Evolutionary conservation across 1,140 invertebrate species (phyloP), one percentile per base, ranked within the genome.

Genomic region (Pseudobourletiella spinata): DNA sequence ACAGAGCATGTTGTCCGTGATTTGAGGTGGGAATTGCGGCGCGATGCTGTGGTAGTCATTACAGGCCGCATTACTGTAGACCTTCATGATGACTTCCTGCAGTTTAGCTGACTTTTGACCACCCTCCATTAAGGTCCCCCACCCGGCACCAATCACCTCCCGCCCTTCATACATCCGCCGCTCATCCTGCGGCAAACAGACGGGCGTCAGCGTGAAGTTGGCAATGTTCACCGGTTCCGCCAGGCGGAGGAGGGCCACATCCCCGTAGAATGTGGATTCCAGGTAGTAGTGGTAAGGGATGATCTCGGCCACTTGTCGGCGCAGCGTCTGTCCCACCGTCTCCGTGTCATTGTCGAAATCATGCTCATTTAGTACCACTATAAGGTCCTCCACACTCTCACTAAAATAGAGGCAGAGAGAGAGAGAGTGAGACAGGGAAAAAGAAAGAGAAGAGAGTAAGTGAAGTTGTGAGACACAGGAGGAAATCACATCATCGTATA

Each of bases 1-100:
- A 50, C 68, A 70, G 16, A 70, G 32, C 68, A 70, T 70, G 29
- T 65, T 66, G 22, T 70, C 65, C 11, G 61, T 66, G 28, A 68
- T 63, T 56, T 68, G 66, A 0, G 61, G 67, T 4, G 67, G 67
- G 32, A 59, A 61, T 46, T 61, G 63, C 0, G 64, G 63, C 0
- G n/a, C 26, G 14, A 56, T 39, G 35, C 59, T 60, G 58, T 68
- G 66, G 44, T 64, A 64, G 28, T 64, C 66, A 50, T 64, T 64
- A 28, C 62, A 68, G 16, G 56, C 59, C 6, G 56, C 62, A 29
- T 70, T 70, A 43, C 59, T 67, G 18, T 55, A 59, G 6, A 68
- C 57, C 2, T 39, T 11, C 3, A 70, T 50, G 0, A 55, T 44
- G 1, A 70, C 68, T 54, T 70, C 68, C n/a, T 64, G 57, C 4